phyloP scores from a whole-genome alignment of 2,797 vertebrate genomes.

The Pseudocheirus occidentalis region DNA sequence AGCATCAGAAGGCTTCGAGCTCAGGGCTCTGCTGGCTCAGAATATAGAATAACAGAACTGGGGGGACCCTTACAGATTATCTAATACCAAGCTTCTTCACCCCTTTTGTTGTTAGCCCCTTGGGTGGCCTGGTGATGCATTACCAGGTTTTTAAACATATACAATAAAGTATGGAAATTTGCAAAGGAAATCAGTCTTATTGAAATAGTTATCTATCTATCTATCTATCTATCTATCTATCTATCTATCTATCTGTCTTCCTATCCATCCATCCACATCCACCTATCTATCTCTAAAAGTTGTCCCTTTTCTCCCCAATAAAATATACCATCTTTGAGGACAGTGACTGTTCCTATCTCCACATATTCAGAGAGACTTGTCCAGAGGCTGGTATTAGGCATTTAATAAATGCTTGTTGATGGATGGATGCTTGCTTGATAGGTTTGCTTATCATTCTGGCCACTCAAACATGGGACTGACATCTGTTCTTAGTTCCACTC shows the following conservation, averaged over 20 bases:
- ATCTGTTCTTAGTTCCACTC: not conserved
- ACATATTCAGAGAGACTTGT: not conserved
- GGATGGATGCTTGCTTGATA: not conserved
- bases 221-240: not conserved
- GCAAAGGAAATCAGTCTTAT: not conserved
- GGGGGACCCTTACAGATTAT: not conserved
- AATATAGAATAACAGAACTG: not conserved
- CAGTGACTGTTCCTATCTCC: not conserved
- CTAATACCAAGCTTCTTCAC: not conserved
- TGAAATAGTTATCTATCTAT: not conserved
- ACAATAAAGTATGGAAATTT: not conserved
- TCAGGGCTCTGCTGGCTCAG: not conserved
- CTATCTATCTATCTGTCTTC: too few relatives aligned
- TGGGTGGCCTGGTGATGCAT: not conserved
- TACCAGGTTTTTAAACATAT: not conserved
- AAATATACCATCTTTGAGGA: not conserved
- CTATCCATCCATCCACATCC: too few relatives aligned
- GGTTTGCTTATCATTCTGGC: not conserved
- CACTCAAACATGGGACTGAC: not conserved
- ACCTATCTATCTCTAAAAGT: not conserved
- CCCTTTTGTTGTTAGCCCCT: not conserved
- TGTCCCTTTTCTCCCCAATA: not conserved
- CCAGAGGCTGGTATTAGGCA: not conserved
- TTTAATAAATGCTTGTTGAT: not conserved
- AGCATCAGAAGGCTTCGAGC: not conserved